Percentiles rank a stretch among this genome's conserved stretches.
phyloP scores from a whole-genome alignment of 2,888 invertebrate genomes.

The Endomychus coccineus region DNA sequence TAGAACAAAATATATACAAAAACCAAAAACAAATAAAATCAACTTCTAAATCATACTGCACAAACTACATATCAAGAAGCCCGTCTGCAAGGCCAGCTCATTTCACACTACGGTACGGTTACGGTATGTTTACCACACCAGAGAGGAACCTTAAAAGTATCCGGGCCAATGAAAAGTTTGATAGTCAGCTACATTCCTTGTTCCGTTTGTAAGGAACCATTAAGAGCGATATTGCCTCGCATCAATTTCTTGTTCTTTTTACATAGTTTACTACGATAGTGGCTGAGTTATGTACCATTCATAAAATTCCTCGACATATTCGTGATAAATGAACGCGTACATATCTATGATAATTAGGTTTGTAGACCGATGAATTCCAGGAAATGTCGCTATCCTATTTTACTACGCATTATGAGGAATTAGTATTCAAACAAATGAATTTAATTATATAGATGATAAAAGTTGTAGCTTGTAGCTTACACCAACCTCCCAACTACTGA shows the following conservation, averaged over 20 bases:
- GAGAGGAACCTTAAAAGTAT: constrained; percentile 37
- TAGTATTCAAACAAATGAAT: too few relatives aligned
- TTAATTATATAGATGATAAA: too few relatives aligned
- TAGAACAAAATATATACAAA: constrained; percentile 20
- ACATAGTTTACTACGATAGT: constrained; percentile 35
- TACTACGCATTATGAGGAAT: too few relatives aligned
- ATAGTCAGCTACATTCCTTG: constrained; percentile 7
- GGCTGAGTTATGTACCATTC: constrained; percentile 36
- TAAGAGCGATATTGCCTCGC: neutral
- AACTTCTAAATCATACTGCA: constrained; percentile 19
- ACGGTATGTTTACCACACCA: constrained; percentile 24
- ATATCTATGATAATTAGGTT: constrained; percentile 18
- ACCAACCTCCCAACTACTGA: too few relatives aligned
- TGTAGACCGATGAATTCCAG: too few relatives aligned
- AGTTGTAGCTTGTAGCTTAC: too few relatives aligned
- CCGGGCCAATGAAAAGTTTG: constrained; percentile 37
- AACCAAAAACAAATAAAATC: constrained; percentile 20
- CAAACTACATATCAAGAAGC: constrained; percentile 30
- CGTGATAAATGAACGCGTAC: constrained; percentile 14
- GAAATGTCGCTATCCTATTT: too few relatives aligned
- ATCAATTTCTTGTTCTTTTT: constrained; percentile 22
- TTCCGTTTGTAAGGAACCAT: constrained; percentile 1
- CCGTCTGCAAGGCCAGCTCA: constrained; percentile 19
- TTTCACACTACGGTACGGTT: constrained; percentile 24
- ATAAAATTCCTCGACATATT: constrained; percentile 34